These are phyloP conservation scores for Thunnus albacares DNA, from an alignment of 2,797 vertebrate species.

Conservation along the genomic window DNA sequence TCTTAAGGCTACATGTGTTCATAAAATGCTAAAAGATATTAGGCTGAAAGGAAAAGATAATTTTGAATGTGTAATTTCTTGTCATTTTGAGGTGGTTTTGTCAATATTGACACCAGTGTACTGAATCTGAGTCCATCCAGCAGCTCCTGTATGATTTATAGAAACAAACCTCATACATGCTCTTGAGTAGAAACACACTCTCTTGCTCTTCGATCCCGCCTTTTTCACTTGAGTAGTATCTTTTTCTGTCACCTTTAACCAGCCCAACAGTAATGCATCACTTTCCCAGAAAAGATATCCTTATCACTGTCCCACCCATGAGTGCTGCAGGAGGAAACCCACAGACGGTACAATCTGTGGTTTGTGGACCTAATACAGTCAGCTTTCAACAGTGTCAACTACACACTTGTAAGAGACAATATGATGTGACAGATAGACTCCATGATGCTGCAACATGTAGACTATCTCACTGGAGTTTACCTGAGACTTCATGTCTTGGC, in stretches of 20 bases:
- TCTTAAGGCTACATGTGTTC: neutral
- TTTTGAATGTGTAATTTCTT: neutral
- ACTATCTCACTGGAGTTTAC: neutral
- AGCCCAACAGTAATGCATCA: slow-evolving; percentile 50
- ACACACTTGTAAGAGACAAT: slow-evolving; percentile 7
- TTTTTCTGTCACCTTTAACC: slow-evolving; percentile 27
- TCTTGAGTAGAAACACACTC: neutral
- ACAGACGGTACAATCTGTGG: slow-evolving; percentile 3
- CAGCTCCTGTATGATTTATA: neutral
- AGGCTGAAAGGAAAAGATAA: neutral
- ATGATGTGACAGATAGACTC: neutral
- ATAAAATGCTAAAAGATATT: neutral
- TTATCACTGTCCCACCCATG: slow-evolving; percentile 76
- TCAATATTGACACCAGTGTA: neutral
- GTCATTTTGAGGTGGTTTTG: neutral
- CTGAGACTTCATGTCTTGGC: neutral
- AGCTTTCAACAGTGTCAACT: neutral
- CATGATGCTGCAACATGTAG: too few relatives aligned
- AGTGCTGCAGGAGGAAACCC: slow-evolving; percentile 23
- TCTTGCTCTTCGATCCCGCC: slow-evolving; percentile 24
- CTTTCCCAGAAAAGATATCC: slow-evolving; percentile 62
- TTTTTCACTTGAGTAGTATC: slow-evolving; percentile 65
- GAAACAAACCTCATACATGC: neutral
- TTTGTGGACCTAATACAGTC: slow-evolving; percentile 14
- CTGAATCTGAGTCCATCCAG: neutral